Base-by-base conservation (phyloP, 2,888 invertebrate species). In the Pandemis heparana region DNA sequence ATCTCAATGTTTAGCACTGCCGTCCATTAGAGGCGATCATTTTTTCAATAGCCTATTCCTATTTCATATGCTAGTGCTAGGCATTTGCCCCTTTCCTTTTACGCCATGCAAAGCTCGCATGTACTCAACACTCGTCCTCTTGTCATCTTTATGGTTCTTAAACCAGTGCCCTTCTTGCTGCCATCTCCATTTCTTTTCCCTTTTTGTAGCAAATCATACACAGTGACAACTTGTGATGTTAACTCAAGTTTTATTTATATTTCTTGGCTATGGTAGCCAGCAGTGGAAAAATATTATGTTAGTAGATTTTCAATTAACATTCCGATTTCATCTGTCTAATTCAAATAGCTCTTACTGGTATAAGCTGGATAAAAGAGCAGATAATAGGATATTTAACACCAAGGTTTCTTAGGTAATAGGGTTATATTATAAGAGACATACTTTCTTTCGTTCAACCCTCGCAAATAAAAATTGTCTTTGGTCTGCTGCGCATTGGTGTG, bases 391-490 rank as follows among this genome's bases (percentile, higher is more conserved):
- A 5, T 56, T 56, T 23, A 60, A 38, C 14, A 60, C 38, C 39
- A 38, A 76, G 66, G 61, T 38, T 39, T 65, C 43, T 61, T 51
- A 76, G 51, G 59, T 67, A 41, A 69, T 46, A 77, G 69, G 69
- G 61, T 70, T 51, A 51, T 48, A 75, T 76, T 76, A 91, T 91
- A 91, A 92, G 91, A 92, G 91, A 81, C 78, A 92, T 92, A 91
- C 90, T 90, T 92, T 91, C 80, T 82, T 79, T 91, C 92, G 83
- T 89, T 92, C 92, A 91, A 89, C 91, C 92, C 92, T 92, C 92
- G 92, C 84, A 87, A 85, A 86, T 82, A 78, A 87, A 84, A 83
- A 79, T 51, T 77, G 77, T 81, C 82, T 82, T 80, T 80, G 82
- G 82, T 82, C 76, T 78, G 73, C 77, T 77, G 79, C 79, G 51